Conservation (phyloP, 2,797 vertebrate species). For the Enteromius afrohamiltoni region DNA sequence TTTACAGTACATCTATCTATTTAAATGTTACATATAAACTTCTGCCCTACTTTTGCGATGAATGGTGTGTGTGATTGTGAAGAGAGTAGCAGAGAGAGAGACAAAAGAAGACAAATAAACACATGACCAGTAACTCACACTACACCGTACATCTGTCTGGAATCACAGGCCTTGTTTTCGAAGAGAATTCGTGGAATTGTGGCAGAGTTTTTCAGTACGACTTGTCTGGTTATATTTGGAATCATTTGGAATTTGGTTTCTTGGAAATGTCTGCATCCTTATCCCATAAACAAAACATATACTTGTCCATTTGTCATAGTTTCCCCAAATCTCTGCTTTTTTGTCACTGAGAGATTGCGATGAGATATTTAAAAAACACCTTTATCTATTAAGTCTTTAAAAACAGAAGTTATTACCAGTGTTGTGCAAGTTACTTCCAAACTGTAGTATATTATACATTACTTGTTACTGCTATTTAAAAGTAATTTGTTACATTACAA, state of each 20-base stretch:
- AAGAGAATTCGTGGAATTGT: conserved; percentile 19
- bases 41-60: not conserved
- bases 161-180: conserved; percentile 10
- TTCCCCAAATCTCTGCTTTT: not conserved
- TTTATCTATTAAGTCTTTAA: too few species aligned
- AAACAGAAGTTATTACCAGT: too few species aligned
- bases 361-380: not conserved
- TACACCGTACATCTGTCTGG: conserved; percentile 26
- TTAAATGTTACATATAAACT: conserved; percentile 33
- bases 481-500: too few species aligned
- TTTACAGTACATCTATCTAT: conserved; percentile 22
- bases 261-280: conserved; percentile 18
- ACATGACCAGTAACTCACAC: conserved; percentile 11
- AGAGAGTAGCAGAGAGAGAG: conserved; percentile 24
- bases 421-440: too few species aligned
- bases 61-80: not conserved
- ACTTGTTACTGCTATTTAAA: too few species aligned
- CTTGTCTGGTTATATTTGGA: not conserved
- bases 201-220: not conserved
- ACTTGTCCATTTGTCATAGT: too few species aligned
- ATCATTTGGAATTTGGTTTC: not conserved
- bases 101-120: conserved; percentile 32
- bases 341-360: not conserved
- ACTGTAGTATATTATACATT: too few species aligned
- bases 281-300: conserved; percentile 4